Evolutionary conservation across 2,113 vertebrate species (phyloP), one percentile per base, ranked within the genome.

Genomic region (Vireo altiloquus): DNA sequence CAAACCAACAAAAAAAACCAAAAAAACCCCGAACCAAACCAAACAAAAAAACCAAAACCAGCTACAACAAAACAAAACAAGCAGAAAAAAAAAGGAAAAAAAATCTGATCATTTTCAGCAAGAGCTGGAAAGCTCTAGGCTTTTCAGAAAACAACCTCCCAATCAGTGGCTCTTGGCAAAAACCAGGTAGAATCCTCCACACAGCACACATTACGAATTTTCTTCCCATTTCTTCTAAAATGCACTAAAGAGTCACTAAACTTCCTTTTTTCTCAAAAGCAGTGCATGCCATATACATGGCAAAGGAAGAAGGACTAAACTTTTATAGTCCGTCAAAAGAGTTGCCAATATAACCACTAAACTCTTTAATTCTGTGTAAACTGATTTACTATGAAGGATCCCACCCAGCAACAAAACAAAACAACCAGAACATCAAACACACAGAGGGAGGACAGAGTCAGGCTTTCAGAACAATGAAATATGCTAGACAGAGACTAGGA

Each of bases 351-450:
- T 54, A 84, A 97, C 95, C 96, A 96, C 96, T 95, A 56, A 83
- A 90, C 56, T 66, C 76, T 92, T 83, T 68, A 89, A 83, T 79
- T 66, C 86, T 30, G 8, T 61, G 61, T 75, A 80, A 86, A 94
- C 17, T 94, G 30, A 87, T 96, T 84, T 85, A 90, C 68, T 79
- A 46, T 31, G 63, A 42, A 64, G 70, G 87, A 92, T 96, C 82
- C 97, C 97, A 89, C 97, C 97, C 97, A 97, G 96, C 95, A 98
- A 98, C 96, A 77, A 96, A 97, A 97, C 90, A 97, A 97, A 98
- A 96, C 95, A 66, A 65, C 20, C 46, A 68, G 74, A 86, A 88
- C 46, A 59, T 96, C 92, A 97, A 96, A 96, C 60, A 89, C 74
- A 56, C 3, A 0, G 83, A 31, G 4, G 65, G 70, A 81, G 46